These are phyloP conservation scores for Drosophila borealis DNA, from an alignment of 2,888 invertebrate species.

Conservation along the genomic window DNA sequence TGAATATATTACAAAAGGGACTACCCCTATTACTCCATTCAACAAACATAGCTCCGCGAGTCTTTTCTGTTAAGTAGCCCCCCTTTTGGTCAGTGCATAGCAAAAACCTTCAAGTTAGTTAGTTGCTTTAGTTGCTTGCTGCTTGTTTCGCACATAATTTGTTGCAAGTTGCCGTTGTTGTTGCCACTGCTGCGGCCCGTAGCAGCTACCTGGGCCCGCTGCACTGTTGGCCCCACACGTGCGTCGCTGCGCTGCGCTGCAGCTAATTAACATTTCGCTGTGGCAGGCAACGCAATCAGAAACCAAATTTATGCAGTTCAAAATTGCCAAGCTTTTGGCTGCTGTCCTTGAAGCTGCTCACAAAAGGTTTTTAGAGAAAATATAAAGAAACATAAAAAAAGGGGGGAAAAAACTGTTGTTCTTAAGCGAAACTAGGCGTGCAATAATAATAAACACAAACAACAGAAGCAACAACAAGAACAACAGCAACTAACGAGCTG, in stretches of 20 bases:
- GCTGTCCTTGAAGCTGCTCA: slow-evolving; percentile 59
- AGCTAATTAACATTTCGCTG: slow-evolving; percentile 60
- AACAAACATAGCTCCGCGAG: too few relatives aligned
- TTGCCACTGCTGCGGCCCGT: background rate
- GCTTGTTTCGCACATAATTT: slow-evolving; percentile 51
- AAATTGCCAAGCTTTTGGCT: slow-evolving; percentile 39
- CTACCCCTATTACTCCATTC: background rate
- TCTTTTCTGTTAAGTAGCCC: background rate
- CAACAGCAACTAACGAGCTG: slow-evolving; percentile 28
- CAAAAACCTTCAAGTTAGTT: slow-evolving; percentile 34
- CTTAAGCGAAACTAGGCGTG: slow-evolving; percentile 35
- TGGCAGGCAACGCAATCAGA: slow-evolving; percentile 51
- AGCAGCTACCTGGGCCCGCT: slow-evolving; percentile 22
- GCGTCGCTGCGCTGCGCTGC: slow-evolving; percentile 29
- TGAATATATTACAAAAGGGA: background rate
- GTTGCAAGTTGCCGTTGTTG: slow-evolving; percentile 29
- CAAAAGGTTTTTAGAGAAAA: slow-evolving; percentile 6
- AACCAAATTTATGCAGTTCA: slow-evolving; percentile 65
- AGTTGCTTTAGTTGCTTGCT: slow-evolving; percentile 30
- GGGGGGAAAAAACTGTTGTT: slow-evolving; percentile 3
- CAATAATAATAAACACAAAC: slow-evolving; percentile 31
- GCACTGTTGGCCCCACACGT: slow-evolving; percentile 39
- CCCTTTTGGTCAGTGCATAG: slow-evolving; percentile 13
- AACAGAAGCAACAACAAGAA: slow-evolving; percentile 14
- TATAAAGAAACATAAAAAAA: slow-evolving; percentile 10